Percentiles rank a stretch among this genome's conserved stretches.
Conservation (phyloP, 2,888 invertebrate species). For the Dione vanillae region DNA sequence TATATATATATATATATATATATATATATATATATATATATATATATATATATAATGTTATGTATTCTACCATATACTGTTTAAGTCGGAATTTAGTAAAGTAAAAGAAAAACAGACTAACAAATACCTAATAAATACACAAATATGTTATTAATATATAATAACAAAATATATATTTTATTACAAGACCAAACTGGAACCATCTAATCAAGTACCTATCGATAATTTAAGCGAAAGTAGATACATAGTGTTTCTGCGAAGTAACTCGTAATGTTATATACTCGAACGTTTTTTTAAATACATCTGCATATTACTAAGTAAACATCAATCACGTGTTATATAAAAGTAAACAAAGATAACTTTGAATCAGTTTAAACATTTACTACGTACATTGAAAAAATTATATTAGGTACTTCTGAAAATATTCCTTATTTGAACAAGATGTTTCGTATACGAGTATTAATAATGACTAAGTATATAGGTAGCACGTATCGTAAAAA, state of each 20-base stretch:
- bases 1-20: no score
- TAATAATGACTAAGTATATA: background rate
- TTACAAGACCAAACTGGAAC: background rate
- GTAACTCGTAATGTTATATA: constrained; percentile 42
- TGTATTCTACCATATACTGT: no score
- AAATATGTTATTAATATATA: no score
- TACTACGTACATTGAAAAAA: background rate
- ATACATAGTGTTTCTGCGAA: constrained; percentile 48
- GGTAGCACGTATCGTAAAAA: no score
- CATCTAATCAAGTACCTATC: constrained; percentile 28
- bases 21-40: no score
- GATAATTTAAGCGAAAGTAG: constrained; percentile 45
- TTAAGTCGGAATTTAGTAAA: no score
- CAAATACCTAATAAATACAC: no score
- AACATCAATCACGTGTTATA: constrained; percentile 32
- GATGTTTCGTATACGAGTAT: background rate
- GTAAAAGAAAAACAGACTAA: no score
- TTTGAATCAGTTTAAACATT: background rate
- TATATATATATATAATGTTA: no score
- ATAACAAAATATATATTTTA: no score
- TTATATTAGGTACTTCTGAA: background rate
- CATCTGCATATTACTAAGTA: constrained; percentile 41
- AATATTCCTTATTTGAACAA: background rate
- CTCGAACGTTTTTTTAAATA: constrained; percentile 36
- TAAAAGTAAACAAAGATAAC: constrained; percentile 18